Conservation (phyloP, 2,888 invertebrate species). For the Rhagonycha lutea region DNA sequence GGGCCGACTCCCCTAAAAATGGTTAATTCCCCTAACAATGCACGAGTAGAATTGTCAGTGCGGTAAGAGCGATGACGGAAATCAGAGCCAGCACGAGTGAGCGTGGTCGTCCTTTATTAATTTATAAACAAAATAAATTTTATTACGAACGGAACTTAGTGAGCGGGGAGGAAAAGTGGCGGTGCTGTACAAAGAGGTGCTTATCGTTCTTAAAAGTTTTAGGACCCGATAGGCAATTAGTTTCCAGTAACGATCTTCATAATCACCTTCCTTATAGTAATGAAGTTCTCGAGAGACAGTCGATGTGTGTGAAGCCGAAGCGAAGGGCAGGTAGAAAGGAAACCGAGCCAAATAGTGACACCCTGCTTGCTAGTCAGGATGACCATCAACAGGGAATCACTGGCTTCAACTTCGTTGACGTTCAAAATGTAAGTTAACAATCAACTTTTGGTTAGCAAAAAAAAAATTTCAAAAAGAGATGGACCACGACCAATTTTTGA, state of each 20-base stretch:
- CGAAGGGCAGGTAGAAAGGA: neutral
- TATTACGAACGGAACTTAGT: neutral
- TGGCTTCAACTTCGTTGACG: neutral
- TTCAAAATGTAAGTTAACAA: neutral
- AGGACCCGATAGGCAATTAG: neutral
- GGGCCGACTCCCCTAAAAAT: neutral
- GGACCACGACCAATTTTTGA: no score
- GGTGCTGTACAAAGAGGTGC: neutral
- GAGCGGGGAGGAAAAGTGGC: neutral
- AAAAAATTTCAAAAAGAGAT: neutral
- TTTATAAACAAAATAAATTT: neutral
- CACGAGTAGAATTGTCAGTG: neutral
- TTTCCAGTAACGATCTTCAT: neutral
- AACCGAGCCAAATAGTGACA: neutral
- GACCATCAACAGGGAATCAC: neutral
- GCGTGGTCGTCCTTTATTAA: neutral
- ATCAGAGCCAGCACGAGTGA: neutral
- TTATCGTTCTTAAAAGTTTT: neutral
- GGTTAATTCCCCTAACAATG: neutral
- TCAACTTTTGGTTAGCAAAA: no score
- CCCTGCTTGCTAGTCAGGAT: neutral
- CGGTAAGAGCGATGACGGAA: neutral
- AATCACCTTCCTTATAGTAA: neutral
- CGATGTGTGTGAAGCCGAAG: neutral
- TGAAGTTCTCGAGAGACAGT: neutral